These are phyloP conservation scores for Belonocnema kinseyi DNA, from an alignment of 1,140 invertebrate species.

Conservation along the genomic window DNA sequence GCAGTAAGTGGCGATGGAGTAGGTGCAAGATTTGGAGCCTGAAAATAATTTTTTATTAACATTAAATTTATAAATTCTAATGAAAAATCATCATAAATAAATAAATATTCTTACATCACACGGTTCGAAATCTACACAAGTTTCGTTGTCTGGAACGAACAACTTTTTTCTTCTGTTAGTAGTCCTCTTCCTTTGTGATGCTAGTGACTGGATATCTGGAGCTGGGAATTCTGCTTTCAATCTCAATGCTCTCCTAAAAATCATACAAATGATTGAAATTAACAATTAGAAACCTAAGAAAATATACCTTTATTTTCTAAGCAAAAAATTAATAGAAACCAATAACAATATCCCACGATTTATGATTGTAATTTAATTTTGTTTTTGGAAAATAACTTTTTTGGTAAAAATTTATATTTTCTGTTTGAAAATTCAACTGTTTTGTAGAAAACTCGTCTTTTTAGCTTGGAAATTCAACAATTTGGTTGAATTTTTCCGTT, in stretches of 20 bases:
- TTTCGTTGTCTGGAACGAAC: constrained; percentile 49
- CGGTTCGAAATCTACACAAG: constrained; percentile 54
- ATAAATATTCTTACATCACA: constrained; percentile 41
- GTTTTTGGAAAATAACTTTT: no score
- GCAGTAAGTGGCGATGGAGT: constrained; percentile 3
- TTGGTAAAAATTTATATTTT: no score
- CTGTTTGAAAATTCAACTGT: no score
- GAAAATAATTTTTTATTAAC: neutral
- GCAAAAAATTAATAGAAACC: no score
- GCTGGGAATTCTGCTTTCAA: constrained; percentile 34
- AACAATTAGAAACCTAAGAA: no score
- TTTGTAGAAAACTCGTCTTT: no score
- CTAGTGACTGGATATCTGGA: constrained; percentile 33
- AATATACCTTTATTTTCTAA: no score
- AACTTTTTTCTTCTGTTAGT: constrained; percentile 56
- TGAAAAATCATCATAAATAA: no score
- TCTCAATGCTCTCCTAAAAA: constrained; percentile 30
- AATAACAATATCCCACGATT: no score
- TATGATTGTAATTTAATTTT: no score
- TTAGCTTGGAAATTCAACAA: no score
- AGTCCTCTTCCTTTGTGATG: constrained; percentile 42
- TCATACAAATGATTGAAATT: neutral
- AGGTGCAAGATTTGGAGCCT: neutral
- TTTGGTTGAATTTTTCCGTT: no score
- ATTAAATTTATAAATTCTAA: neutral